phyloP scores from a whole-genome alignment of 2,797 vertebrate genomes.

The Amniataba percoides region DNA sequence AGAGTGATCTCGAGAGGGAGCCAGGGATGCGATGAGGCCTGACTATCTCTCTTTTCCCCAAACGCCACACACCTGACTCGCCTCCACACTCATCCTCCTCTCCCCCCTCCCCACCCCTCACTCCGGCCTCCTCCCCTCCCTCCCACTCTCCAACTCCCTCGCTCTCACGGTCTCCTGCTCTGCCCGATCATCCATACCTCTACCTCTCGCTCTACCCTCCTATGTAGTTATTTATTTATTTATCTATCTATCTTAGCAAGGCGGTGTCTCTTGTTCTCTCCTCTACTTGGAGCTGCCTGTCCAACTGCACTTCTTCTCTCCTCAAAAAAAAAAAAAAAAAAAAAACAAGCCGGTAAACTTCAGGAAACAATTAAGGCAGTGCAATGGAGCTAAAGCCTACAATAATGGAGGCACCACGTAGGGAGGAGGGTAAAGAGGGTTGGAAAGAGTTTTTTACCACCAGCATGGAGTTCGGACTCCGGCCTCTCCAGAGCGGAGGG shows the following conservation, averaged over 20 bases:
- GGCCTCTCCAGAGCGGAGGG: background rate
- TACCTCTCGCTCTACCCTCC: constrained; percentile 17
- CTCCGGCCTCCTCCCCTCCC: constrained; percentile 33
- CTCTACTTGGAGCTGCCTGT: constrained; percentile 5
- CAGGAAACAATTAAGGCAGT: constrained; percentile 80
- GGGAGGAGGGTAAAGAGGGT: constrained; percentile 42
- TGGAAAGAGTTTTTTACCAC: constrained; percentile 43
- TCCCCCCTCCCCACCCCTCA: constrained; percentile 29
- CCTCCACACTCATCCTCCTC: constrained; percentile 41
- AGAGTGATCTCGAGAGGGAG: constrained; percentile 64
- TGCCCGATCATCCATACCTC: background rate
- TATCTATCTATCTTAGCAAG: constrained; percentile 10
- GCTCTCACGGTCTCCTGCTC: constrained; percentile 19
- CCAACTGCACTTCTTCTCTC: constrained; percentile 30
- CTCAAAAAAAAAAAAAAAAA: no score
- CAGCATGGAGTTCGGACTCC: constrained; percentile 45
- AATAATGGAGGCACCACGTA: constrained; percentile 72
- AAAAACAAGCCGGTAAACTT: constrained; percentile 73
- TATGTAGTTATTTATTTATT: constrained; percentile 16
- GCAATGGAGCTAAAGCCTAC: constrained; percentile 74
- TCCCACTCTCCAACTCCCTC: constrained; percentile 18
- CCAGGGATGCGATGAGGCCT: constrained; percentile 73
- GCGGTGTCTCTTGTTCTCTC: background rate
- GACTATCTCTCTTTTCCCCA: constrained; percentile 60
- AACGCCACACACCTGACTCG: constrained; percentile 65